Evolutionary conservation across 1,140 invertebrate genomes (phyloP).

Genomic region (Temnothorax curvispinosus): DNA sequence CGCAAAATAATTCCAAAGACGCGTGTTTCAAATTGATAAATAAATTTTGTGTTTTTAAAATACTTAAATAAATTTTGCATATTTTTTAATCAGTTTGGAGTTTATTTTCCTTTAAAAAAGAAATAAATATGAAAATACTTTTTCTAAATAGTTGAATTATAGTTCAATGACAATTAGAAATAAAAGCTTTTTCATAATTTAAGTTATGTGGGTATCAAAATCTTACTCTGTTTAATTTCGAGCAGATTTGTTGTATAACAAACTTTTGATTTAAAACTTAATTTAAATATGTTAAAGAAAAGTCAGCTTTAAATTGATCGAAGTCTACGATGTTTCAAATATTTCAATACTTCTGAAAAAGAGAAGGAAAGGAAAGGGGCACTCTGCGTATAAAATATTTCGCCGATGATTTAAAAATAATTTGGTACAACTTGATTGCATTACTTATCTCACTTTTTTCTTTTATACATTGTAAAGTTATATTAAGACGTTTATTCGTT

Average conservation of each 20-base stretch:
- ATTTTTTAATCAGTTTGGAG: neutral
- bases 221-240: slow-evolving; percentile 4
- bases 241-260: neutral
- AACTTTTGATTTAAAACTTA: neutral
- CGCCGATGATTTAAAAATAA: neutral
- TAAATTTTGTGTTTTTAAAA: neutral
- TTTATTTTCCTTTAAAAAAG: neutral
- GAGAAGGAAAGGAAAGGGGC: neutral
- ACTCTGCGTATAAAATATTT: neutral
- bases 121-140: neutral
- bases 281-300: neutral
- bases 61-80: neutral
- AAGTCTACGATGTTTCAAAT: neutral
- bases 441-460: neutral
- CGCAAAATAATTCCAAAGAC: slow-evolving; percentile 14
- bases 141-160: neutral
- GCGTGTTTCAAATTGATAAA: neutral
- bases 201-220: neutral
- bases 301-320: neutral
- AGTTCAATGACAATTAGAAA: neutral
- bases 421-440: neutral
- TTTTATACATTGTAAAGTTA: neutral
- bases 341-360: neutral
- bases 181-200: neutral
- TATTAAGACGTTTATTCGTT: neutral